Evolutionary conservation across 2,888 invertebrate species (phyloP), one percentile per base, ranked within the genome.

Genomic region (Lymantria monacha): DNA sequence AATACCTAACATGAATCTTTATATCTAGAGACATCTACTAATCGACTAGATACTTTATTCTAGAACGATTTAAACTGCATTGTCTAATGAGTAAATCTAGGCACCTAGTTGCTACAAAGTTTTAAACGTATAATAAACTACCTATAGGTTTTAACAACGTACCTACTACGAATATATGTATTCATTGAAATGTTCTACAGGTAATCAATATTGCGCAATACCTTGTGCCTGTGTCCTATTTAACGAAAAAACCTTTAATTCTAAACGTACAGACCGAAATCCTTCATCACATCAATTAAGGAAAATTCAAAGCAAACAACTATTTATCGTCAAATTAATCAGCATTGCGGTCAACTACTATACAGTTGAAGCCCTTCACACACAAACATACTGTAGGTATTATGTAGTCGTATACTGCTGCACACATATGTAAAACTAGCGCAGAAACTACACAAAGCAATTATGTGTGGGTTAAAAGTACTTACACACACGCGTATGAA

Each of bases 311-410:
- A 72, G 76, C 70, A 70, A 76, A 76, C 74, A 72, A 72, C 76
- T 76, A 80, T 80, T 83, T 85, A 82, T 83, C 82, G 77, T 79
- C 79, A 79, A 82, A 85, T 81, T 85, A 82, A 87, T 87, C 83
- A 81, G 74, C 77, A 80, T 79, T 78, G 79, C 79, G 81, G 79
- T 77, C 85, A 77, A 75, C 85, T 72, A 73, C 81, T 77, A 68
- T 61, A 70, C 70, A 78, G 73, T 76, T 70, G 76, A 69, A 81
- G 85, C 87, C 87, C 87, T 87, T 83, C 85, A 85, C 83, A 41
- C 72, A 75, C 64, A 83, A 82, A 59, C 48, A 53, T 61, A 69
- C 51, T 42, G 9, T 33, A 30, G 30, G 12, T 41, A 7, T n/a
- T 38, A 36, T 11, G 48, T 46, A 40, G 31, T 22, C 46, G 46